These are phyloP conservation scores for Apus apus DNA, from an alignment of 2,113 vertebrate genomes.

Conservation along the genomic window DNA sequence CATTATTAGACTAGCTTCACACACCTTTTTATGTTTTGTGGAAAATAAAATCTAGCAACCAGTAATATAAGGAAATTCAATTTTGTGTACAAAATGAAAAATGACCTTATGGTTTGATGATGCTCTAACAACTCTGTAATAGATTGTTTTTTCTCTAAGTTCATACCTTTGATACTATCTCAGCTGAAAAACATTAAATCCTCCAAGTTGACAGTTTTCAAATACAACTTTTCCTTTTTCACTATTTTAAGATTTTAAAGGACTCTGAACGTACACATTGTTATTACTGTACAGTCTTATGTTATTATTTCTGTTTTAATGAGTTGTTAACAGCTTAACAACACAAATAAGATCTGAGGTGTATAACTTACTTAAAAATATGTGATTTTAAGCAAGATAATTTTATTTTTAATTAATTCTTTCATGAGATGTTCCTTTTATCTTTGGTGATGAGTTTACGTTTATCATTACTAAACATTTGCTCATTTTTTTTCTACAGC, in stretches of 20 bases:
- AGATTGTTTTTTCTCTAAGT: background rate
- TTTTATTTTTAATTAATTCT: background rate
- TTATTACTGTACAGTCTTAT: background rate
- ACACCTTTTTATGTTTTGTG: background rate
- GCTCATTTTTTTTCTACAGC: background rate
- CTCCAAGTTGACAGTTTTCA: background rate
- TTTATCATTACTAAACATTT: background rate
- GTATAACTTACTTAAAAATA: background rate
- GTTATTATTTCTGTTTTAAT: background rate
- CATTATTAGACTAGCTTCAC: background rate
- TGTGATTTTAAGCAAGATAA: background rate
- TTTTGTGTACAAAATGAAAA: background rate
- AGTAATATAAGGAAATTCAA: background rate
- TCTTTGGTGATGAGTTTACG: background rate
- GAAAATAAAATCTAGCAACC: background rate
- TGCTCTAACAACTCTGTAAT: background rate
- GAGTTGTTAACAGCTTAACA: background rate
- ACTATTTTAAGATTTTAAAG: background rate
- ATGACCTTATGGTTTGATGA: background rate
- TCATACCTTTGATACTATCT: background rate
- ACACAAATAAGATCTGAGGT: background rate
- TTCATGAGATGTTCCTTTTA: background rate
- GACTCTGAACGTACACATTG: background rate
- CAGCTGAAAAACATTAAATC: background rate
- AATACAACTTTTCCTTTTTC: background rate